Evolutionary conservation across 1,140 invertebrate genomes (phyloP).

Genomic region (Procambarus virginalis): DNA sequence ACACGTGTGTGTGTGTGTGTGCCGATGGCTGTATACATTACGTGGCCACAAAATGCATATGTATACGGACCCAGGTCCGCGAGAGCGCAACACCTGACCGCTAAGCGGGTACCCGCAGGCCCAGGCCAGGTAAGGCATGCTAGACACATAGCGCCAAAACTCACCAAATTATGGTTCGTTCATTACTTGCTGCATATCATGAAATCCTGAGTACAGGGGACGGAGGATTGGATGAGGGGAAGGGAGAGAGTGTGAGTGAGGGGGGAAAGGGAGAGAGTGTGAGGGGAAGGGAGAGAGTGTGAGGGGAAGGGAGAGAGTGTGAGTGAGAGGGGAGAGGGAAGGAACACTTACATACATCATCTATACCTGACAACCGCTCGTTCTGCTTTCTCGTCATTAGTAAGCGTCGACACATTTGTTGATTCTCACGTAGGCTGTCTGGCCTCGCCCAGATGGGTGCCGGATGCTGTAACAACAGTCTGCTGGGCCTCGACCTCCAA

Average conservation of each 20-base stretch:
- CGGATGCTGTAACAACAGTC: too few species aligned
- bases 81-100: not conserved
- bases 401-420: not conserved
- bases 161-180: slow-evolving; percentile 16
- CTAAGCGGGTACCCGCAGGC: not conserved
- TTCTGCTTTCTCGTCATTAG: not conserved
- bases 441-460: too few species aligned
- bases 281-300: not conserved
- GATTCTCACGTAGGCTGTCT: not conserved
- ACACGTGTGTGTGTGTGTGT: not conserved
- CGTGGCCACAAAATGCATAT: not conserved
- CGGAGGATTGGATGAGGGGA: too few species aligned
- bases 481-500: too few species aligned
- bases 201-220: not conserved
- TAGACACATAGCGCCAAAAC: not conserved
- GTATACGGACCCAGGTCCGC: not conserved
- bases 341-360: too few species aligned
- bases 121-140: slow-evolving; percentile 5
- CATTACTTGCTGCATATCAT: not conserved
- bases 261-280: too few species aligned
- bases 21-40: not conserved
- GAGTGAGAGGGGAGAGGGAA: not conserved
- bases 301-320: not conserved
- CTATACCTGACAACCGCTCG: not conserved
- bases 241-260: too few species aligned